Percentiles rank a stretch among this genome's conserved stretches.
These are phyloP conservation scores for Henricia sp. DNA, from an alignment of 53 echinoderm and acorn worm species.

Conservation along the genomic window DNA sequence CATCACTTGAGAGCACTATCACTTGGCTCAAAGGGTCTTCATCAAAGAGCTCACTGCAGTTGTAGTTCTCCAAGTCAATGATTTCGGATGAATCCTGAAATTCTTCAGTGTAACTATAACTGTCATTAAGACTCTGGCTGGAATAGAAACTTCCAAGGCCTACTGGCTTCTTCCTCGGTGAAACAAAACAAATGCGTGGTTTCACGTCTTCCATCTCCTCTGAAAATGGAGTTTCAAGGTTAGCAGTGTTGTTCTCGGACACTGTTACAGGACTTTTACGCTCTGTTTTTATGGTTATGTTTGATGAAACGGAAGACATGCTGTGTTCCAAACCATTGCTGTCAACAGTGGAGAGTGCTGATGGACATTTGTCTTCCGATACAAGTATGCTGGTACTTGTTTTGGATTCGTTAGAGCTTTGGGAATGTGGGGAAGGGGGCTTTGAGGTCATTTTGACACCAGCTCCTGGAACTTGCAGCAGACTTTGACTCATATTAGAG, in stretches of 20 bases:
- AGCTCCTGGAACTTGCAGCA: not conserved
- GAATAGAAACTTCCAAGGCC: not conserved
- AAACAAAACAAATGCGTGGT: not conserved
- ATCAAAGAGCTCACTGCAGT: slow-evolving; percentile 38
- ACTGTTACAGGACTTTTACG: not conserved
- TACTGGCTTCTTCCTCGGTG: not conserved
- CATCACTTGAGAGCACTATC: slow-evolving; percentile 34
- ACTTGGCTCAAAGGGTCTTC: slow-evolving; percentile 31
- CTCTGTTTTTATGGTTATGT: not conserved
- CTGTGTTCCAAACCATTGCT: not conserved
- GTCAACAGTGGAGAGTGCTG: not conserved
- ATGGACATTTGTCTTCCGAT: not conserved
- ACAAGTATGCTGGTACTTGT: no score
- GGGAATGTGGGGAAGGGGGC: not conserved
- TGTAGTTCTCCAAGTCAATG: slow-evolving; percentile 47
- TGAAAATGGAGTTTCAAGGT: not conserved
- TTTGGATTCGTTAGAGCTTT: no score
- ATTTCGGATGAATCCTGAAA: not conserved
- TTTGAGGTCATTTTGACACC: not conserved
- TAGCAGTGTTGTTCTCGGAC: not conserved
- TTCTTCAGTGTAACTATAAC: slow-evolving; percentile 7
- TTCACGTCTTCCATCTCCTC: slow-evolving; percentile 14
- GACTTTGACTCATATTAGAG: slow-evolving; percentile 11
- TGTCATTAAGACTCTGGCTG: not conserved
- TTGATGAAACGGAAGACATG: not conserved